These are phyloP conservation scores for Synergus laeviventris DNA, from an alignment of 2,888 invertebrate species.

Conservation along the genomic window DNA sequence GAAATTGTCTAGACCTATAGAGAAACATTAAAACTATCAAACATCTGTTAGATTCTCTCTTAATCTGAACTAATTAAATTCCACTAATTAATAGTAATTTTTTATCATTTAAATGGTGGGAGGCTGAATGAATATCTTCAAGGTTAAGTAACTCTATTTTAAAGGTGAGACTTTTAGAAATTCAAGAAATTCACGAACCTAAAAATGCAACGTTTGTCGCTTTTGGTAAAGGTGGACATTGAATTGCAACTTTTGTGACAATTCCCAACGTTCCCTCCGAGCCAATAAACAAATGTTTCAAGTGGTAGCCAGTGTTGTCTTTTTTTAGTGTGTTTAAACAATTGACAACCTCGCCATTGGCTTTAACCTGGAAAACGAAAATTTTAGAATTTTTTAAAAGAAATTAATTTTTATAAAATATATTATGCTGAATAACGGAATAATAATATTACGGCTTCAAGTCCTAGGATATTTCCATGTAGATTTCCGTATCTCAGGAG, in stretches of 20 bases:
- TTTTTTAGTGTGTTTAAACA: slow-evolving; percentile 92
- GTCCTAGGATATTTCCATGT: slow-evolving; percentile 92
- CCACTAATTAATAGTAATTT: too few species aligned
- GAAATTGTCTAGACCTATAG: slow-evolving; percentile 85
- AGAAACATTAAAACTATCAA: too few species aligned
- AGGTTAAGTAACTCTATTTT: too few species aligned
- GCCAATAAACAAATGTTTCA: slow-evolving; percentile 97
- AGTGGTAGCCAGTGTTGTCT: slow-evolving; percentile 98
- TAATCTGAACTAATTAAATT: too few species aligned
- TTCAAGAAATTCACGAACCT: slow-evolving; percentile 83
- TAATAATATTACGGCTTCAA: slow-evolving; percentile 88
- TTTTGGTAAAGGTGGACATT: slow-evolving; percentile 91
- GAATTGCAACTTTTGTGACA: slow-evolving; percentile 93
- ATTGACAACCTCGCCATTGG: slow-evolving; percentile 91
- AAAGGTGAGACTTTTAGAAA: too few species aligned
- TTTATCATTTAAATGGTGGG: too few species aligned
- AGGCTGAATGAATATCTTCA: too few species aligned
- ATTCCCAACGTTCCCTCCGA: slow-evolving; percentile 98
- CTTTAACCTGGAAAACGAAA: slow-evolving; percentile 81
- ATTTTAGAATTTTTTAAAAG: neutral
- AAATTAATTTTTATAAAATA: neutral
- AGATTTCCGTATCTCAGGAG: slow-evolving; percentile 97
- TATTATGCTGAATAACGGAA: slow-evolving; percentile 12
- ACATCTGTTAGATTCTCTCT: too few species aligned
- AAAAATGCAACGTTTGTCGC: slow-evolving; percentile 92